Conservation (phyloP, 2,113 vertebrate species). For the Anser cygnoides region DNA sequence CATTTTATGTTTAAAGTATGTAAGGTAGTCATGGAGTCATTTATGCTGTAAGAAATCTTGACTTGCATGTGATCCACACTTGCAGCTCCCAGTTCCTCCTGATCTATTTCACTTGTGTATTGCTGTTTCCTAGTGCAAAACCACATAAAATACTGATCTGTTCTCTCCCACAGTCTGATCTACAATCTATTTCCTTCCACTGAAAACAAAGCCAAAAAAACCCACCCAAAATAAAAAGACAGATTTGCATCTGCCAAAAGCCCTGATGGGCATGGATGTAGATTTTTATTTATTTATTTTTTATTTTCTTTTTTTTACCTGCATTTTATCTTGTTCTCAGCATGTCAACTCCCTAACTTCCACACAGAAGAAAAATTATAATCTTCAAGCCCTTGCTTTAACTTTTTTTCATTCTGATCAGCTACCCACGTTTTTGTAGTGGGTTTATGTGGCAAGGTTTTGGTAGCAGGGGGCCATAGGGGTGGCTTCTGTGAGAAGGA, state of each 20-base stretch:
- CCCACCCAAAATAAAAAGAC: background rate
- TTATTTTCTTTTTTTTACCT: background rate
- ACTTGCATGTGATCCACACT: background rate
- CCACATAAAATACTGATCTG: background rate
- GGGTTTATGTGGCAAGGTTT: too few relatives aligned
- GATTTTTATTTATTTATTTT: background rate
- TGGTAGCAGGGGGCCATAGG: too few relatives aligned
- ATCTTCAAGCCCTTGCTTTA: background rate
- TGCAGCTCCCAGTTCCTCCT: background rate
- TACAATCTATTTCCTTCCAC: background rate
- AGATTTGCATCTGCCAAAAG: background rate
- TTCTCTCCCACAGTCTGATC: background rate
- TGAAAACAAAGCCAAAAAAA: background rate
- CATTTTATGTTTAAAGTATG: background rate
- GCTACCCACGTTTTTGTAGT: background rate
- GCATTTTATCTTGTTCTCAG: background rate
- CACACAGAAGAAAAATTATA: background rate
- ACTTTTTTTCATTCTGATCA: background rate
- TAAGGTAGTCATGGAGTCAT: background rate
- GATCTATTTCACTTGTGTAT: background rate
- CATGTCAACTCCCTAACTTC: background rate
- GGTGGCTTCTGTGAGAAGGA: too few relatives aligned
- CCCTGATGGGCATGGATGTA: accelerated
- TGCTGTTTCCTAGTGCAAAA: background rate
- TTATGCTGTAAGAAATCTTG: background rate